phyloP scores from a whole-genome alignment of 2,113 vertebrate species.

The Plecturocebus donacophilus region DNA sequence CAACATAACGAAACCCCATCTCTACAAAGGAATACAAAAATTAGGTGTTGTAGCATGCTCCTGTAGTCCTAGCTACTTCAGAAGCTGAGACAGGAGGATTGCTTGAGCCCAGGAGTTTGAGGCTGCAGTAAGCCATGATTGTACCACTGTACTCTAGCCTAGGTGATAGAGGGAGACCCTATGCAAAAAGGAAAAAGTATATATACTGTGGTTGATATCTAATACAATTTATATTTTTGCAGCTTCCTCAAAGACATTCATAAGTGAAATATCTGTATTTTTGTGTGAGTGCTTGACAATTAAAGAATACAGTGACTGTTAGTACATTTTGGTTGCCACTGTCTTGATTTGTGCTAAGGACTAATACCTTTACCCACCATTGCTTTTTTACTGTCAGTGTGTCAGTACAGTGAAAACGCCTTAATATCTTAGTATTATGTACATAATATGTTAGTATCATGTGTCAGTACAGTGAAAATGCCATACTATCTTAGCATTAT shows the following conservation, averaged over 20 bases:
- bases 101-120: too few species aligned
- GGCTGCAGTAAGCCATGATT: too few species aligned
- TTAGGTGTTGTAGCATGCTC: too few species aligned
- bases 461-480: not conserved
- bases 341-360: slow-evolving; percentile 5
- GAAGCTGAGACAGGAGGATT: too few species aligned
- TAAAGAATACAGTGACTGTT: not conserved
- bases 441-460: not conserved
- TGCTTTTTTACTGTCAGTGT: not conserved
- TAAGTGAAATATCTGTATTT: slow-evolving; percentile 10
- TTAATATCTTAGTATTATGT: not conserved
- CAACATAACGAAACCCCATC: too few species aligned
- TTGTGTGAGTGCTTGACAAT: not conserved
- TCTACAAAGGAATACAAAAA: too few species aligned
- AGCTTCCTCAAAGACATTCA: not conserved
- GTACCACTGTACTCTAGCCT: too few species aligned
- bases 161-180: too few species aligned
- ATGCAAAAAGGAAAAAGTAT: too few species aligned
- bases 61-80: too few species aligned
- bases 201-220: not conserved
- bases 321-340: not conserved
- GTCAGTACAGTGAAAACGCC: not conserved
- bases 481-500: not conserved
- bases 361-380: not conserved
- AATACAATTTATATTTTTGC: slow-evolving; percentile 42